Base-by-base conservation (phyloP, 2,797 vertebrate species). In the Spondyliosoma cantharus region DNA sequence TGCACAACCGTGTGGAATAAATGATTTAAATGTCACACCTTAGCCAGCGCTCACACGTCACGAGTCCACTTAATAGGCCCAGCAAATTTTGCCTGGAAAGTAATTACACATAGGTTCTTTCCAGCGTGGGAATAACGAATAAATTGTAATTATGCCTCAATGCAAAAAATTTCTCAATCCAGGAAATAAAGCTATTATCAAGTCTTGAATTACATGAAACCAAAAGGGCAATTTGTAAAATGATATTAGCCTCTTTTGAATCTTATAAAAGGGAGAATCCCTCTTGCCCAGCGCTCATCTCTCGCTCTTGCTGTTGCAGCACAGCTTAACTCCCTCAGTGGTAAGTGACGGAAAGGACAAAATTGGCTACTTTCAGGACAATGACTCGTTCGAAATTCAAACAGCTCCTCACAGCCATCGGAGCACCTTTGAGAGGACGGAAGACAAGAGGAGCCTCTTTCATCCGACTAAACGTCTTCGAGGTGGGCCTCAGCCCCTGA, bases 381-480 rank as follows among this genome's bases (percentile, higher is more conserved):
- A 91, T 86, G 88, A 86, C 90, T 94, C 85, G 92, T 92, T 91
- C 91, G 86, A 93, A 93, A 93, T 93, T 95, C 90, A 89, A 90
- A 92, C 89, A 90, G 90, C 86, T 87, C 89, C 87, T 87, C 76
- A 68, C 83, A 80, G 63, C 64, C 85, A 70, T 80, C 45, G 37
- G 45, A 29, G 88, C 76, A 80, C 89, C 86, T 90, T 84, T 58
- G 89, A 90, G 89, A 87, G 86, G 83, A 79, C 52, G 27, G 60
- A 73, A 86, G 87, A 90, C 89, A 83, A 89, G 85, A 90, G 87
- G 70, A 87, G 81, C 60, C 78, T 79, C 82, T 91, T 88, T 91
- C 88, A 88, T 90, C 83, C 7, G 66, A 80, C 89, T 87, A 84
- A 91, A 86, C 60, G 67, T 89, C 88, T 90, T 78, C 19, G 60